Percentiles rank a stretch among this genome's conserved stretches.
phyloP scores from a whole-genome alignment of 2,113 vertebrate genomes.

The Cyanoliseus patagonus region DNA sequence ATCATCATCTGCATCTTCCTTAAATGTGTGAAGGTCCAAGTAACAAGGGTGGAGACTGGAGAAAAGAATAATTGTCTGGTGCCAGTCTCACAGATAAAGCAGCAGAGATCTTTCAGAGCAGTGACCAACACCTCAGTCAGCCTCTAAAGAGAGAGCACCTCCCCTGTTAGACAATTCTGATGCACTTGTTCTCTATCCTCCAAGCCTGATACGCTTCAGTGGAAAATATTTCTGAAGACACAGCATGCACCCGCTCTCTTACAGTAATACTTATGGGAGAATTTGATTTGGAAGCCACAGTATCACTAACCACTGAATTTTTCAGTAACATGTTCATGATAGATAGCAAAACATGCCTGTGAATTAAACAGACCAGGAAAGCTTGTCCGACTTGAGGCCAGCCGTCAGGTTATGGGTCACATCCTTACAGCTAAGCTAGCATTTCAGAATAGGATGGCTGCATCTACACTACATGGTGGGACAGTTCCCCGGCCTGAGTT shows the following conservation, averaged over 20 bases:
- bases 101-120: neutral
- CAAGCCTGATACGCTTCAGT: neutral
- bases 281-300: neutral
- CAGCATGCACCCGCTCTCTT: neutral
- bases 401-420: neutral
- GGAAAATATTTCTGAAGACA: neutral
- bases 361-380: neutral
- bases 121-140: neutral
- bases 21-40: neutral
- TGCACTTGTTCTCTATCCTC: neutral
- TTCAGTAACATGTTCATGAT: neutral
- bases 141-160: neutral
- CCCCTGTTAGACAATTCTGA: neutral
- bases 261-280: neutral
- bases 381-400: neutral
- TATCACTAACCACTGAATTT: neutral
- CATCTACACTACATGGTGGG: neutral
- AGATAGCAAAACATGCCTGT: neutral
- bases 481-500: neutral
- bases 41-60: neutral
- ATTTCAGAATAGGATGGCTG: neutral
- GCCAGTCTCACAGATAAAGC: neutral
- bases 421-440: neutral
- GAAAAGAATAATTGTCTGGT: neutral
- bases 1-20: neutral